Percentiles rank a stretch among this genome's conserved stretches.
phyloP scores from a whole-genome alignment of 2,797 vertebrate species.

The Gallirallus australis region DNA sequence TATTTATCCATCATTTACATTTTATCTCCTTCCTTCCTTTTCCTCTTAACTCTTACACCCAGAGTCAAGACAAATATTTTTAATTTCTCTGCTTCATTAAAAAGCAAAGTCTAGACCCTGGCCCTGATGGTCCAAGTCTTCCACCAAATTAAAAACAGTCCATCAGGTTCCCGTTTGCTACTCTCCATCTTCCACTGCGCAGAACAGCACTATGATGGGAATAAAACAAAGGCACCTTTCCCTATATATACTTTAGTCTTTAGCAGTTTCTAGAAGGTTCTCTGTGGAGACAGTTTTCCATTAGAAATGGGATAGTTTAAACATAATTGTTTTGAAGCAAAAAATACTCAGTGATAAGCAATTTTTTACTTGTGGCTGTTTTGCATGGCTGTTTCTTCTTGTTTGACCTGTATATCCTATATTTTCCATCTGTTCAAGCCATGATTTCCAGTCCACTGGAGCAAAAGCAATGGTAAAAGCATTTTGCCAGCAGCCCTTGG shows the following conservation, averaged over 20 bases:
- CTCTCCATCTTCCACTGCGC: not conserved
- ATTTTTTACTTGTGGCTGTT: not conserved
- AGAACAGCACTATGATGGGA: not conserved
- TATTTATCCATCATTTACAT: not conserved
- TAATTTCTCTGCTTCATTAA: constrained; percentile 39
- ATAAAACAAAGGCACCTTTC: not conserved
- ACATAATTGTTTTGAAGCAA: not conserved
- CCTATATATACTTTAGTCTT: not conserved
- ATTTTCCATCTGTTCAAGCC: constrained; percentile 76
- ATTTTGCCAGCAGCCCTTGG: constrained; percentile 71
- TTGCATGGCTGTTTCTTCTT: not conserved
- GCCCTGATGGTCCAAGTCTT: not conserved
- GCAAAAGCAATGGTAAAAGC: constrained; percentile 72
- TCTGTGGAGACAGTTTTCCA: not conserved
- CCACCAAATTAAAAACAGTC: constrained; percentile 33
- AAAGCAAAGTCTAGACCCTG: not conserved
- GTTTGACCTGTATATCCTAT: constrained; percentile 43
- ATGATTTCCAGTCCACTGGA: constrained; percentile 72
- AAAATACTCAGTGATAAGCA: not conserved
- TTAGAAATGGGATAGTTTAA: not conserved
- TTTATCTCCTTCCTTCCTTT: not conserved
- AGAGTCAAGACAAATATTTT: constrained; percentile 30
- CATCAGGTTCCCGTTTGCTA: not conserved
- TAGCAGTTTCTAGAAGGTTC: not conserved
- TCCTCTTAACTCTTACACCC: not conserved